phyloP scores from a whole-genome alignment of 1,140 invertebrate genomes.

The Dinoponera quadriceps region DNA sequence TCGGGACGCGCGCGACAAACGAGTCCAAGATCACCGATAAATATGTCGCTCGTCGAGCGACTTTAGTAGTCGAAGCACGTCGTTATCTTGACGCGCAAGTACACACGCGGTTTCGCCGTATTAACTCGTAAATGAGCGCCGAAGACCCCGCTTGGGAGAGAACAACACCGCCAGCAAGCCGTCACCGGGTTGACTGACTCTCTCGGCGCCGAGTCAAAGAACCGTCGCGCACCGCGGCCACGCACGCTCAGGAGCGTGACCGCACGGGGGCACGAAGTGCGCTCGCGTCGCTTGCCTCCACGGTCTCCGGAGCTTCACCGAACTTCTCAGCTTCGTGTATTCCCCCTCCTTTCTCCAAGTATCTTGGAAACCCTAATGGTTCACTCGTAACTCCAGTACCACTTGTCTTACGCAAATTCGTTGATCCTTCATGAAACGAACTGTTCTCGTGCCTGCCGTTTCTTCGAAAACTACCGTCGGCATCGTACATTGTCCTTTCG shows the following conservation, averaged over 20 bases:
- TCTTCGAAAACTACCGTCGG: too few relatives aligned
- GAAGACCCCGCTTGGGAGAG: constrained; percentile 6
- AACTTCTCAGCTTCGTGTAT: neutral
- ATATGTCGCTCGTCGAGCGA: neutral
- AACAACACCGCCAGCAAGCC: constrained; percentile 65
- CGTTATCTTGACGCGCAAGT: neutral
- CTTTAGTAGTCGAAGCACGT: neutral
- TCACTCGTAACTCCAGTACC: too few relatives aligned
- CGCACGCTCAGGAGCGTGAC: constrained; percentile 78
- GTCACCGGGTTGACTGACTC: constrained; percentile 84
- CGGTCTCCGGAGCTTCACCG: neutral
- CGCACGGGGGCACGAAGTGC: neutral
- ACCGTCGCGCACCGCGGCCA: constrained; percentile 80
- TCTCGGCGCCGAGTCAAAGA: constrained; percentile 79
- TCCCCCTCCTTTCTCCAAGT: neutral
- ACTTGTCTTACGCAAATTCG: too few relatives aligned
- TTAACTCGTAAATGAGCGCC: neutral
- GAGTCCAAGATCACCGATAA: neutral
- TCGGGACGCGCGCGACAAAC: neutral
- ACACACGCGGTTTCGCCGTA: neutral
- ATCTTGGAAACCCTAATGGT: too few relatives aligned
- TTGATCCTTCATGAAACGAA: too few relatives aligned
- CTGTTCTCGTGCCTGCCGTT: too few relatives aligned
- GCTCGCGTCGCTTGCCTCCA: neutral
- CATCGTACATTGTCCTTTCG: too few relatives aligned